Conservation (phyloP, 2,888 invertebrate genomes). For the Meiosimyza decipiens region DNA sequence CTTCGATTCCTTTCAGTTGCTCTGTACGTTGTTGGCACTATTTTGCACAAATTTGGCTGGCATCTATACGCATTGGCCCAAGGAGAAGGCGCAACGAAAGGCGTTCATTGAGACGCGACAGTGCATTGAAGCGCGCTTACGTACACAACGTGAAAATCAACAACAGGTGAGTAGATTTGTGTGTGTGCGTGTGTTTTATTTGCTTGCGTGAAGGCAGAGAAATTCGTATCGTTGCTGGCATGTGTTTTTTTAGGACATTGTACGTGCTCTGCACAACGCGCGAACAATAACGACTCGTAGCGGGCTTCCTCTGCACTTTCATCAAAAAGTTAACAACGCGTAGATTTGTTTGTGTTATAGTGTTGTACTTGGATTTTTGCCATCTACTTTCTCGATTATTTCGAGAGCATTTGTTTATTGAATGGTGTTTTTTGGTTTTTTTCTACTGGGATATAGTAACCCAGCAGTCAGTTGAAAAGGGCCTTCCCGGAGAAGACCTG, state of each 20-base stretch:
- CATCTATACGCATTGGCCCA: constrained; percentile 89
- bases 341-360: no score
- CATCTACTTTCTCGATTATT: no score
- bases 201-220: neutral
- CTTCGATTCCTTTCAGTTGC: constrained; percentile 51
- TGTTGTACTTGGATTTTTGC: no score
- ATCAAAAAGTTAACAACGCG: neutral
- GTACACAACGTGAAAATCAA: constrained; percentile 92
- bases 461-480: no score
- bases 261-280: neutral
- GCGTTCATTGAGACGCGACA: constrained; percentile 95
- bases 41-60: constrained; percentile 86
- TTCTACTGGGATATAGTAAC: no score
- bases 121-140: constrained; percentile 90
- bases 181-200: constrained; percentile 13
- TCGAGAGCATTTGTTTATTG: no score
- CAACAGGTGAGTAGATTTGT: constrained; percentile 80
- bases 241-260: neutral
- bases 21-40: constrained; percentile 72
- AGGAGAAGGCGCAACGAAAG: constrained; percentile 89
- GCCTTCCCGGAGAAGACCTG: no score
- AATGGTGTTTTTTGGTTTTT: no score
- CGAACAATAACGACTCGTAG: neutral
- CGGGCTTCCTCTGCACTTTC: neutral
- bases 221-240: neutral